A percentile compares a stretch with the other conserved stretches of the same genome.
Conservation (phyloP, 2,888 invertebrate species). For the Latrodectus hesperus region DNA sequence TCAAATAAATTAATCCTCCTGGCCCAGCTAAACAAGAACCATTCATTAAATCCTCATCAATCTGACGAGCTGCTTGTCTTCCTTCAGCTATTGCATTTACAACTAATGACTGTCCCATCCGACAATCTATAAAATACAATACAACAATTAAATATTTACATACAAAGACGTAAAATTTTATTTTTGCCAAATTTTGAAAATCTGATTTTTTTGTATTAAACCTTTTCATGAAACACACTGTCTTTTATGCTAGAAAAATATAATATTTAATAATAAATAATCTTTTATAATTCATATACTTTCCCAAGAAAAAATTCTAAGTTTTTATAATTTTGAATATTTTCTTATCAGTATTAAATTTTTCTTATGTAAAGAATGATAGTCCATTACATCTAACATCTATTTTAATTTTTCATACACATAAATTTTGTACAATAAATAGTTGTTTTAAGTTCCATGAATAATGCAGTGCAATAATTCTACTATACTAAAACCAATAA, state of each 20-base stretch:
- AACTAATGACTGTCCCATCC: slow-evolving; percentile 96
- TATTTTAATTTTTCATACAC: no score
- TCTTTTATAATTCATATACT: neutral
- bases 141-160: no score
- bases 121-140: slow-evolving; percentile 84
- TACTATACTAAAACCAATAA: no score
- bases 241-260: neutral
- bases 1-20: slow-evolving; percentile 81
- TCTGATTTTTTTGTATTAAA: neutral
- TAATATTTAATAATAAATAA: neutral
- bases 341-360: neutral
- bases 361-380: neutral
- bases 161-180: neutral
- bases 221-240: neutral
- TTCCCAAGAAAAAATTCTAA: neutral
- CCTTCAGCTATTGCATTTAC: slow-evolving; percentile 99
- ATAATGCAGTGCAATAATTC: no score
- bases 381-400: no score
- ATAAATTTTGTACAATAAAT: no score
- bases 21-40: slow-evolving; percentile 89
- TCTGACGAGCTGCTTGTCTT: slow-evolving; percentile 95
- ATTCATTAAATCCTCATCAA: slow-evolving; percentile 87
- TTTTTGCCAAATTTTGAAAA: neutral
- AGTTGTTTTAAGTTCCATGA: no score
- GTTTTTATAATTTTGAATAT: neutral